Percentiles rank a stretch among this genome's conserved stretches.
These are phyloP conservation scores for Strongylocentrotus purpuratus DNA, from an alignment of 35 echinoderm and acorn worm genomes.

Conservation along the genomic window DNA sequence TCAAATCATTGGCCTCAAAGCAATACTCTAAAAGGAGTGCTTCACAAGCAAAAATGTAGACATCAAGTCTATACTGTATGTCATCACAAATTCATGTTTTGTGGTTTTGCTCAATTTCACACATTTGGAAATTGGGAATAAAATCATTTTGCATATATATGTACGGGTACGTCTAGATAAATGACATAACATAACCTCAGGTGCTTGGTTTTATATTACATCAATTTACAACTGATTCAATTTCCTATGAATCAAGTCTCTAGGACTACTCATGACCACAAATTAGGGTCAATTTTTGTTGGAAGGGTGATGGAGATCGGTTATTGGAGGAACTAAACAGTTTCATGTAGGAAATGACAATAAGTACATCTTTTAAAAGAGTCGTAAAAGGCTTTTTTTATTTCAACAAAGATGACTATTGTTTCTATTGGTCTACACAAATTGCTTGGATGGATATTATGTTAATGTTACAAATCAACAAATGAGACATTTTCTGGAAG, in stretches of 20 bases:
- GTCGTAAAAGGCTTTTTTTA: too few relatives aligned
- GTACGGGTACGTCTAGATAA: background rate
- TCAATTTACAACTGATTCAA: background rate
- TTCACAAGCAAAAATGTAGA: background rate
- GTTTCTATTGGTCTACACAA: too few relatives aligned
- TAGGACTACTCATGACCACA: background rate
- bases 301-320: background rate
- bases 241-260: constrained; percentile 1
- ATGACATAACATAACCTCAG: background rate
- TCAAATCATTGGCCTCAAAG: too few relatives aligned
- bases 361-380: too few relatives aligned
- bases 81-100: background rate
- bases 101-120: background rate
- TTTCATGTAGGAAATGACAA: background rate
- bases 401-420: too few relatives aligned
- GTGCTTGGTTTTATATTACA: background rate
- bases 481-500: too few relatives aligned
- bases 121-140: background rate
- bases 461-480: too few relatives aligned
- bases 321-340: background rate
- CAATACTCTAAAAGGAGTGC: background rate
- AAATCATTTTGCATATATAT: background rate
- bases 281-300: background rate
- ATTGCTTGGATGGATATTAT: too few relatives aligned
- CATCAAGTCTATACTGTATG: background rate